These are phyloP conservation scores for Drosophila yakuba DNA, from an alignment of 1,140 invertebrate genomes.

Conservation along the genomic window DNA sequence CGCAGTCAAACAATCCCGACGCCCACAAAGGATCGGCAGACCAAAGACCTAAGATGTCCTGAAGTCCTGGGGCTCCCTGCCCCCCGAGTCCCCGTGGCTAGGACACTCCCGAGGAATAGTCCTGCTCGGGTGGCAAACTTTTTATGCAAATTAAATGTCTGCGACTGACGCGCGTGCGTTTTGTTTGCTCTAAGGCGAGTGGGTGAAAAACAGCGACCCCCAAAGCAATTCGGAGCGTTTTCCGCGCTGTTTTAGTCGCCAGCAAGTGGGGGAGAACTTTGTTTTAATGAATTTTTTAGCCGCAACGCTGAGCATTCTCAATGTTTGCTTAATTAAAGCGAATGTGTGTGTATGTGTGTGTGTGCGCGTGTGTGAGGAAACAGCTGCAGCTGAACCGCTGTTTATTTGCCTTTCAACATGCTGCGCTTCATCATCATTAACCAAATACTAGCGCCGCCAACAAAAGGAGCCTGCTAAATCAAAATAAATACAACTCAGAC, in stretches of 20 bases:
- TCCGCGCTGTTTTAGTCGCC: conserved; percentile 30
- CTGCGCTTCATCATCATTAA: conserved; percentile 82
- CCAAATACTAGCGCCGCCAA: conserved; percentile 58
- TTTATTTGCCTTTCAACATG: conserved; percentile 78
- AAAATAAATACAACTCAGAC: conserved; percentile 68
- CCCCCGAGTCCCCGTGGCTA: background rate
- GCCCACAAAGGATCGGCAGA: conserved; percentile 50
- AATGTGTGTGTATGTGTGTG: conserved; percentile 15
- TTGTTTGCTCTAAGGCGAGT: conserved; percentile 68
- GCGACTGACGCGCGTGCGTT: conserved; percentile 75
- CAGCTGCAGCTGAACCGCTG: conserved; percentile 40
- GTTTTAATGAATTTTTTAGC: conserved; percentile 77
- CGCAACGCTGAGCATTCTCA: conserved; percentile 64
- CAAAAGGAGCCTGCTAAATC: conserved; percentile 57
- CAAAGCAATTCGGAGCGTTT: conserved; percentile 28
- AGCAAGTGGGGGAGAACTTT: conserved; percentile 41
- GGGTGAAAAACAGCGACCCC: conserved; percentile 13
- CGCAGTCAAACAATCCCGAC: conserved; percentile 70
- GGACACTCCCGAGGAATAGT: conserved; percentile 1
- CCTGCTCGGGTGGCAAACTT: conserved; percentile 60
- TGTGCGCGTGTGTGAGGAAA: conserved; percentile 12
- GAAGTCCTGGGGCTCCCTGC: background rate
- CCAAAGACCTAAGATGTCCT: conserved; percentile 7
- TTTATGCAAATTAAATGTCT: conserved; percentile 83
- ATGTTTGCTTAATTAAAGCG: conserved; percentile 78